Evolutionary conservation across 2,888 invertebrate species (phyloP), one percentile per base, ranked within the genome.

Genomic region (Plebejus argus): DNA sequence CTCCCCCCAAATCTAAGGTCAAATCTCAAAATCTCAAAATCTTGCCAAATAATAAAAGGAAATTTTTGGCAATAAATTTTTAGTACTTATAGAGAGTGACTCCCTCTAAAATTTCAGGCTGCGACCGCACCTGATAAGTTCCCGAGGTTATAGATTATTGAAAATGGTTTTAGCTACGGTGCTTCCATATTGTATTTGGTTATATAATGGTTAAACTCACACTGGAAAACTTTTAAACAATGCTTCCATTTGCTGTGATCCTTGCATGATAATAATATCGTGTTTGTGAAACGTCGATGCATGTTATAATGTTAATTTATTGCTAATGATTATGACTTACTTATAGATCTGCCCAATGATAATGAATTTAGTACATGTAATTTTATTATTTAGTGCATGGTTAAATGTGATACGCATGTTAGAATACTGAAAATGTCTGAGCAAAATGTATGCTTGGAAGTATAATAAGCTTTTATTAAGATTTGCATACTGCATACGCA

Each of bases 221-320:
- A 66, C 66, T 66, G 15, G 66, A 33, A 12, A 15, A 74, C 74
- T 74, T 23, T 74, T 6, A 70, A 70, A 78, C 23, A 28, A 53
- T 75, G 77, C 78, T 79, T 80, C 79, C 78, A 78, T 76, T 56
- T 70, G 71, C 79, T 81, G 78, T 81, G 81, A 80, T 77, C 70
- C 74, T 58, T 78, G 81, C 80, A 81, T 80, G 81, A 72, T 58
- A 79, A 72, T 58, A 79, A 70, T 80, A 76, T 77, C 61, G n/a
- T 76, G 74, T 79, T 79, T 80, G 82, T 39, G 78, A 79, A 76
- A 71, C 79, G 79, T 82, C 81, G 79, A 80, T 82, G 78, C 83
- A 79, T 81, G 81, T 66, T 28, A 28, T 66, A 18, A 18, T 33
- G 5, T 66, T 66, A 66, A 66, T 66, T 28, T 28, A 66, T 66